Percentiles rank a stretch among this genome's conserved stretches.
phyloP scores from a whole-genome alignment of 2,113 vertebrate genomes.

The Dascyllus trimaculatus region DNA sequence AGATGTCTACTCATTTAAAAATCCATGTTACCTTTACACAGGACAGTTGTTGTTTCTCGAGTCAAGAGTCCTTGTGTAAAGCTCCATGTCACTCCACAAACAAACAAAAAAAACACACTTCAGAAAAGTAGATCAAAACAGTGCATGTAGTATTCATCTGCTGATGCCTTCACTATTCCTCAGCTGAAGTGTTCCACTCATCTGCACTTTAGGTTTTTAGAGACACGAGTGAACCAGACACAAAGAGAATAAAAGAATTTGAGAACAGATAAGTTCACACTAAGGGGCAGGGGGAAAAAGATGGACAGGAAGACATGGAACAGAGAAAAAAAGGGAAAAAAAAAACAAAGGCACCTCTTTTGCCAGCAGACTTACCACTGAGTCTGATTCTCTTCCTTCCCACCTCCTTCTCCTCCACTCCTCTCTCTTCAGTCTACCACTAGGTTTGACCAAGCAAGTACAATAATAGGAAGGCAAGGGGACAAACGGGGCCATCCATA shows the following conservation, averaged over 20 bases:
- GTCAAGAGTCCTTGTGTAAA: constrained; percentile 34
- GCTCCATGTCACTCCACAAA: constrained; percentile 3
- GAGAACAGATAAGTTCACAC: constrained; percentile 35
- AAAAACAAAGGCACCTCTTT: constrained; percentile 28
- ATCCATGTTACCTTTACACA: constrained; percentile 24
- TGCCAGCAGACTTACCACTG: constrained; percentile 6
- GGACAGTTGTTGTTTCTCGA: constrained; percentile 8
- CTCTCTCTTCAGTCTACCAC: constrained; percentile 30
- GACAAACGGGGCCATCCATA: constrained; percentile 63
- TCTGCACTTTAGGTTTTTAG: constrained; percentile 46
- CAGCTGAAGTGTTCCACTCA: constrained; percentile 34
- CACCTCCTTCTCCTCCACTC: background rate
- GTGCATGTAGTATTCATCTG: constrained; percentile 40
- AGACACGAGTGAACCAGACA: constrained; percentile 15
- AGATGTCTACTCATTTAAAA: constrained; percentile 27
- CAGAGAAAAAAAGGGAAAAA: constrained; percentile 17
- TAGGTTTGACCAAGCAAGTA: constrained; percentile 36
- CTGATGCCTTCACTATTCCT: constrained; percentile 21
- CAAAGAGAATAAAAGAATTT: constrained; percentile 42
- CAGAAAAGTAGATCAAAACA: constrained; percentile 50
- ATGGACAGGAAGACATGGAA: constrained; percentile 15
- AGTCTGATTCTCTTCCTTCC: background rate
- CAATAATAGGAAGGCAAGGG: constrained; percentile 49
- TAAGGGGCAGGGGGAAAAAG: background rate
- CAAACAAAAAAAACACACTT: background rate